These are phyloP conservation scores for Argynnis bischoffii DNA, from an alignment of 2,888 invertebrate genomes.

Conservation along the genomic window DNA sequence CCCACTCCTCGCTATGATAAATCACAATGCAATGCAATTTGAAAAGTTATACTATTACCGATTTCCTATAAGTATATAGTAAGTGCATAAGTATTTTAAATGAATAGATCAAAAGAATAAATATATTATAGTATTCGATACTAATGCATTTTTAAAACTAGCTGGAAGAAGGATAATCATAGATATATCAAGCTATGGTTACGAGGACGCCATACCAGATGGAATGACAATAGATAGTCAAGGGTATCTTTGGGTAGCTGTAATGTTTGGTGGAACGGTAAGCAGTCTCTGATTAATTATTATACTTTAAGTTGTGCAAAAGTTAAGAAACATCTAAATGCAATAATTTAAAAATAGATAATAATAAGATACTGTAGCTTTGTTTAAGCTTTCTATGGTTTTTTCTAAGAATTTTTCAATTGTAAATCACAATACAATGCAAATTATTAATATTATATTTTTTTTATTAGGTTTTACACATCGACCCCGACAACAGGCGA, in stretches of 20 bases:
- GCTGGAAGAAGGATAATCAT: constrained; percentile 63
- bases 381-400: too few species aligned
- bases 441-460: background rate
- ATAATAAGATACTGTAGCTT: too few species aligned
- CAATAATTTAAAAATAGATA: too few species aligned
- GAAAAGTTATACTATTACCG: too few species aligned
- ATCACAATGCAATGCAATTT: too few species aligned
- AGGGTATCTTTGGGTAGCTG: constrained; percentile 89
- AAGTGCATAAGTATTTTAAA: too few species aligned
- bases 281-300: constrained; percentile 46
- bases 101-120: too few species aligned
- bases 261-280: constrained; percentile 84
- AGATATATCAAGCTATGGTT: constrained; percentile 58
- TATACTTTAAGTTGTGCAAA: background rate
- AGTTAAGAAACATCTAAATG: too few species aligned
- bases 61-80: too few species aligned
- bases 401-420: too few species aligned
- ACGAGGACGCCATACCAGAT: constrained; percentile 81
- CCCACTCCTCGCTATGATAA: too few species aligned
- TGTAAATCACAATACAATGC: background rate
- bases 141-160: constrained; percentile 31
- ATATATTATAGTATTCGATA: too few species aligned
- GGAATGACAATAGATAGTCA: constrained; percentile 89
- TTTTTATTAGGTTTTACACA: constrained; percentile 76
- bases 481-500: constrained; percentile 76